Base-by-base conservation (phyloP, 2,797 vertebrate genomes). In the Luscinia megarhynchos region DNA sequence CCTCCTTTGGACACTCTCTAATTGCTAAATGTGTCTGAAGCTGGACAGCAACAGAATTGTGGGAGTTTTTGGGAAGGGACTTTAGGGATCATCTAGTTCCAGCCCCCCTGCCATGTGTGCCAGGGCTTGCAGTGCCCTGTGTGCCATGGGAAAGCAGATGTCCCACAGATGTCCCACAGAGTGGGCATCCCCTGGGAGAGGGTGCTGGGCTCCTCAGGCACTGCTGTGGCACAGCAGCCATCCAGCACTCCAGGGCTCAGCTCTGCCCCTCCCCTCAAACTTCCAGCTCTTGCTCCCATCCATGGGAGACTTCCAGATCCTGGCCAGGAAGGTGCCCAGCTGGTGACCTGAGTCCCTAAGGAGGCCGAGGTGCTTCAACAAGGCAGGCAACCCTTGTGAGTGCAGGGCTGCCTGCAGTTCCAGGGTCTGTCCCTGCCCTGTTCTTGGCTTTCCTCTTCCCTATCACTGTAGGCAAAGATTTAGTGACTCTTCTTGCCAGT, bases 181-280 rank as follows among this genome's bases (percentile, higher is more conserved):
- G 0, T 59, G 41, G 7, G 10, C 22, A 48, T 20, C 22, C 20
- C 15, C 26, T 59, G 32, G 32, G 8, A 77, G 8, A 77, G 8
- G 29, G 30, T 2, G 6, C 43, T 43, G 68, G 24, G n/a, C 5
- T 73, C 24, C 27, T 12, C 2, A 1, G 45, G 54, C 32, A 57
- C 23, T 2, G 1, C 38, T 1, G 0, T 34, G 51, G 26, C 29
- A 5, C 5, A 2, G 38, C n/a, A 72, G 38, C 32, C 58, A 32
- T 48, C 24, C 23, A 23, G 22, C 19, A 22, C 15, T 27, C 34
- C 46, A 53, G 48, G 36, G 22, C 53, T 80, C 43, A 36, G 24
- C 26, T 67, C 40, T 77, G 9, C 36, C 16, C 45, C 67, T 79
- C 27, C 9, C 4, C 8, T 72, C 45, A n/a, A 57, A 38, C 20